Evolutionary conservation across 2,888 invertebrate genomes (phyloP).

Genomic region (Rhagonycha fulva): DNA sequence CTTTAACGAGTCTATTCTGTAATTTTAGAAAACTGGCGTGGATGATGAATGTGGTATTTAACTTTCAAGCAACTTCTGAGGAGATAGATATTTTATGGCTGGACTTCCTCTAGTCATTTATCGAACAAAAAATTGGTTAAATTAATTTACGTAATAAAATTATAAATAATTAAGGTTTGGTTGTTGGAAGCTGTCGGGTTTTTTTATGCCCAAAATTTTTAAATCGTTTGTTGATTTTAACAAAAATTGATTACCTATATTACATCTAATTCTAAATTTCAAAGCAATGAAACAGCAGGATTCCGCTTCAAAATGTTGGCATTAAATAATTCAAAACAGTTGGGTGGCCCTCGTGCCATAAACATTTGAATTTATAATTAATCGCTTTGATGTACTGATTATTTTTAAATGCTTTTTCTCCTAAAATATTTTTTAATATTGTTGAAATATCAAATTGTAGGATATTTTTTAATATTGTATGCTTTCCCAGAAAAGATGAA

Average conservation of each 20-base stretch:
- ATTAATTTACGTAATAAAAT: not conserved
- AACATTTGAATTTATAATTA: slow-evolving; percentile 24
- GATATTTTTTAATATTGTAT: not conserved
- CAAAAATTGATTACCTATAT: slow-evolving; percentile 8
- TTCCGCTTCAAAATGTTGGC: slow-evolving; percentile 14
- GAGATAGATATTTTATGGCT: not conserved
- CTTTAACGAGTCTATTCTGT: not conserved
- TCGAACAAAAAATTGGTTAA: not conserved
- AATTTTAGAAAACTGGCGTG: not conserved
- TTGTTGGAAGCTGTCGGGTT: not conserved
- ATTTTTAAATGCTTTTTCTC: slow-evolving; percentile 13
- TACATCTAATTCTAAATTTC: slow-evolving; percentile 2
- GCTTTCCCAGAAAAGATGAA: not conserved
- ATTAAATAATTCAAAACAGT: slow-evolving; percentile 17
- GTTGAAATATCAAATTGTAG: not conserved
- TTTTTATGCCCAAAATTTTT: not conserved
- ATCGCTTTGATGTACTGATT: slow-evolving; percentile 23
- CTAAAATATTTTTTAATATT: not conserved
- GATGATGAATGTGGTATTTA: not conserved
- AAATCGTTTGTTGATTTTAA: slow-evolving; percentile 5
- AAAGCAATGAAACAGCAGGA: slow-evolving; percentile 19
- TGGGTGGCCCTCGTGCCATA: slow-evolving; percentile 11
- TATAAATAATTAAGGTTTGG: not conserved
- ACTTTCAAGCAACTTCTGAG: not conserved
- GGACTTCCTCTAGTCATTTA: not conserved